phyloP scores from a whole-genome alignment of 2,888 invertebrate genomes.

The Rhagium mordax region DNA sequence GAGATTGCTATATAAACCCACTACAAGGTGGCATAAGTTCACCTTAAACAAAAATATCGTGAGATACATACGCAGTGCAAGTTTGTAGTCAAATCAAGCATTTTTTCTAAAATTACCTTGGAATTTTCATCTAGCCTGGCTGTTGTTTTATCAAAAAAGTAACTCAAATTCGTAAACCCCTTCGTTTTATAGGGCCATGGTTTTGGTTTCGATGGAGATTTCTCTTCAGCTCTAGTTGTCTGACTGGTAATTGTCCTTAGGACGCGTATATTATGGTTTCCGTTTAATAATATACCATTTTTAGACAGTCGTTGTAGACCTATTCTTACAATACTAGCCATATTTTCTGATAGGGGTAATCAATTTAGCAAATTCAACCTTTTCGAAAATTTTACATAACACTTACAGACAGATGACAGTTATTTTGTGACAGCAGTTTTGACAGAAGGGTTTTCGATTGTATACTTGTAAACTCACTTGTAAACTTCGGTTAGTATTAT shows the following conservation, averaged over 20 bases:
- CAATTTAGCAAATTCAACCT: background rate
- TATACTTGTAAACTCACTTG: too few relatives aligned
- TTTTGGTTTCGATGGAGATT: slow-evolving; percentile 74
- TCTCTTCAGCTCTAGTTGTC: slow-evolving; percentile 72
- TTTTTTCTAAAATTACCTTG: slow-evolving; percentile 70
- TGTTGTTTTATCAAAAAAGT: slow-evolving; percentile 76
- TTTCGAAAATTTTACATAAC: background rate
- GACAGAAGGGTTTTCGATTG: background rate
- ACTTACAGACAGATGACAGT: background rate
- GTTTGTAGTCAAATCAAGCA: too few relatives aligned
- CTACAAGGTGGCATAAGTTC: too few relatives aligned
- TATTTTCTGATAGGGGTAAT: slow-evolving; percentile 27
- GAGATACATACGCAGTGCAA: too few relatives aligned
- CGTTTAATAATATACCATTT: slow-evolving; percentile 29
- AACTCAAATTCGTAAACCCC: slow-evolving; percentile 69
- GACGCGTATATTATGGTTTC: slow-evolving; percentile 46
- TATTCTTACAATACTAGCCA: slow-evolving; percentile 57
- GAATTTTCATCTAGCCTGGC: slow-evolving; percentile 84
- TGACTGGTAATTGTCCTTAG: slow-evolving; percentile 72
- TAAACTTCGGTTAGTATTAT: too few relatives aligned
- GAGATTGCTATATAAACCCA: too few relatives aligned
- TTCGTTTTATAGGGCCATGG: slow-evolving; percentile 86
- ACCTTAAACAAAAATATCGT: too few relatives aligned
- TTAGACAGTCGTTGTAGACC: slow-evolving; percentile 45
- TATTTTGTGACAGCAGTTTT: background rate